Percentiles rank a stretch among this genome's conserved stretches.
Conservation (phyloP, 2,888 invertebrate species). For the Cheilosia pagana region DNA sequence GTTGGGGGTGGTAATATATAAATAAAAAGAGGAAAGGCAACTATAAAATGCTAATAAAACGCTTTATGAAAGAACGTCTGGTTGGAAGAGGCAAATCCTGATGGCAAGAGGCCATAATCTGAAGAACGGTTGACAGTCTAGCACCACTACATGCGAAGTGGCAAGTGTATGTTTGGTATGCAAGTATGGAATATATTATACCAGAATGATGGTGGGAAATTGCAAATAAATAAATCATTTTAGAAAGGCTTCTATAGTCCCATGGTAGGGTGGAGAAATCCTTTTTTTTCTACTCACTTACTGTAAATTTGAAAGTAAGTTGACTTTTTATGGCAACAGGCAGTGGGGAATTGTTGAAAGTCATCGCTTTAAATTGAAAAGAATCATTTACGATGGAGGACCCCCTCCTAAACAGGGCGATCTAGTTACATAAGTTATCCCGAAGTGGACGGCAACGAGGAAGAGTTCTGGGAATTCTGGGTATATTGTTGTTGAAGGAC, state of each 20-base stretch:
- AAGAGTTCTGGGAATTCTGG: not conserved
- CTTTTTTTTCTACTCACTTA: conserved; percentile 7
- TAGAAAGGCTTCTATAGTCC: conserved; percentile 50
- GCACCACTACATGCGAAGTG: conserved; percentile 49
- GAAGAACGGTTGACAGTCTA: conserved; percentile 38
- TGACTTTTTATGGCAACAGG: conserved; percentile 9
- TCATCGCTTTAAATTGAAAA: conserved; percentile 42
- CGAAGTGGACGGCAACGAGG: not conserved
- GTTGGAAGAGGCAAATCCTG: not conserved
- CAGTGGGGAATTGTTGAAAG: conserved; percentile 26
- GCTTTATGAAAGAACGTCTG: conserved; percentile 43
- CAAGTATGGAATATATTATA: conserved; percentile 51
- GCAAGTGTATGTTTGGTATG: conserved; percentile 28
- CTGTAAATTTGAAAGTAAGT: not conserved
- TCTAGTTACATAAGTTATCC: not conserved
- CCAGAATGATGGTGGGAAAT: conserved; percentile 24
- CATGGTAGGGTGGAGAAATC: conserved; percentile 19
- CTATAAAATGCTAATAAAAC: conserved; percentile 42
- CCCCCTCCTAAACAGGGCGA: not conserved
- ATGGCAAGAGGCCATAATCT: conserved; percentile 47
- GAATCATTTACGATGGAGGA: conserved; percentile 15
- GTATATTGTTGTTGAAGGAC: not conserved
- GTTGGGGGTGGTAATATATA: conserved; percentile 21
- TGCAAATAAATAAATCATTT: conserved; percentile 71
- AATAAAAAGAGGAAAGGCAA: conserved; percentile 26